These are phyloP conservation scores for Vireo altiloquus DNA, from an alignment of 2,113 vertebrate species.

Conservation along the genomic window DNA sequence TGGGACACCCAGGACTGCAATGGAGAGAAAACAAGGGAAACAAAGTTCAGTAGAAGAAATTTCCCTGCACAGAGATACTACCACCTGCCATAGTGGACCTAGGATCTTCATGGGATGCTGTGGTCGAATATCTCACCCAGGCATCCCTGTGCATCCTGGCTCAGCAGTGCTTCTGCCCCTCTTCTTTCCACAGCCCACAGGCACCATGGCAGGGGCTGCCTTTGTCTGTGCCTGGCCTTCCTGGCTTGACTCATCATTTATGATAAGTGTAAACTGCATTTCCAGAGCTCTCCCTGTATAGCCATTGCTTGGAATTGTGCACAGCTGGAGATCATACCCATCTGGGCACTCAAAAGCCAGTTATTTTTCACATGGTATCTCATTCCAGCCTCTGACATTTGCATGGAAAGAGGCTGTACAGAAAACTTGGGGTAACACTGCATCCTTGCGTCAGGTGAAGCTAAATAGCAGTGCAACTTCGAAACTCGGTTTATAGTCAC, in stretches of 20 bases:
- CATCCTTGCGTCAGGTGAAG: conserved; percentile 1
- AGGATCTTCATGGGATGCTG: background rate
- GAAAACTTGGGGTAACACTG: background rate
- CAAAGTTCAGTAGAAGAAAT: background rate
- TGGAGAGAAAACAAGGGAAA: background rate
- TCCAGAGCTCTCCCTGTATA: background rate
- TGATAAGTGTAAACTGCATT: background rate
- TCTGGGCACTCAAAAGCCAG: background rate
- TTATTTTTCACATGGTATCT: background rate
- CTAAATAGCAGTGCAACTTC: background rate
- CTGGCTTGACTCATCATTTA: background rate
- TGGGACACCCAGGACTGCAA: background rate
- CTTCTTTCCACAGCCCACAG: background rate
- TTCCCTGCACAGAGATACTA: fast-evolving
- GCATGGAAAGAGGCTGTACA: background rate
- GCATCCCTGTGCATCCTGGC: background rate
- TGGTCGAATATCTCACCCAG: background rate
- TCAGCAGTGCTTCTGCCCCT: background rate
- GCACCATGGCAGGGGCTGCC: fast-evolving
- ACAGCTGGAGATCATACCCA: background rate
- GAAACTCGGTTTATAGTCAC: background rate
- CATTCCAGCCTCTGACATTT: background rate
- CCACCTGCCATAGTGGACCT: fast-evolving
- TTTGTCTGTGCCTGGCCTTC: background rate
- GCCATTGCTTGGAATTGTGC: background rate